Evolutionary conservation across 2,113 vertebrate genomes (phyloP).

Genomic region (Arizona elegans): DNA sequence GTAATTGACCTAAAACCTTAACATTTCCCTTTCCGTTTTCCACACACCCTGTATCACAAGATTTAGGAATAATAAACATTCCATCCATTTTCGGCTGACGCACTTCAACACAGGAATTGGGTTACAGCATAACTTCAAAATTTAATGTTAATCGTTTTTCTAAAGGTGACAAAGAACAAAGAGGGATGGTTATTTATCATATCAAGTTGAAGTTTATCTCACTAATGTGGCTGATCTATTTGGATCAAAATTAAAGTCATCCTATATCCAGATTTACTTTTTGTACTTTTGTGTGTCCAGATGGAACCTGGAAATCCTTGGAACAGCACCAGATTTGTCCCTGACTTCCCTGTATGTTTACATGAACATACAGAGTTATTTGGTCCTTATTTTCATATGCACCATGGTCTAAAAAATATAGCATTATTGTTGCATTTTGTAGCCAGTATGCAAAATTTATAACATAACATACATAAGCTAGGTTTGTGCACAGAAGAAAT

Average conservation of each 20-base stretch:
- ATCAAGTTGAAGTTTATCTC: conserved; percentile 8
- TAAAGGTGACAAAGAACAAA: conserved; percentile 18
- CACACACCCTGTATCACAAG: neutral
- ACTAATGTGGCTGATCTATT: neutral
- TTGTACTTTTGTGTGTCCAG: neutral
- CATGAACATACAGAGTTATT: neutral
- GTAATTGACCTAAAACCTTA: conserved; percentile 40
- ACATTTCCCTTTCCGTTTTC: conserved; percentile 34
- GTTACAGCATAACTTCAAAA: neutral
- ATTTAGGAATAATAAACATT: conserved; percentile 21
- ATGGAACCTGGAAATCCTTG: fast-evolving
- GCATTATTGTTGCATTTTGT: neutral
- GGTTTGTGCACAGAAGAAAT: neutral
- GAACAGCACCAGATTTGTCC: neutral
- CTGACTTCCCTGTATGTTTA: fast-evolving
- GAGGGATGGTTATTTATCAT: conserved; percentile 22
- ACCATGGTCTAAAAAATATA: neutral
- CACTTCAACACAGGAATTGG: neutral
- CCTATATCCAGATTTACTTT: neutral
- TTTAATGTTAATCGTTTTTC: fast-evolving
- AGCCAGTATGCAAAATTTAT: neutral
- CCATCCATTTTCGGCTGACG: neutral
- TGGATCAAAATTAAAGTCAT: conserved; percentile 3
- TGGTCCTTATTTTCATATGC: neutral
- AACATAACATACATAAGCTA: neutral